These are phyloP conservation scores for Acanthosepion esculentum DNA, from an alignment of 2,888 invertebrate genomes.

Conservation along the genomic window DNA sequence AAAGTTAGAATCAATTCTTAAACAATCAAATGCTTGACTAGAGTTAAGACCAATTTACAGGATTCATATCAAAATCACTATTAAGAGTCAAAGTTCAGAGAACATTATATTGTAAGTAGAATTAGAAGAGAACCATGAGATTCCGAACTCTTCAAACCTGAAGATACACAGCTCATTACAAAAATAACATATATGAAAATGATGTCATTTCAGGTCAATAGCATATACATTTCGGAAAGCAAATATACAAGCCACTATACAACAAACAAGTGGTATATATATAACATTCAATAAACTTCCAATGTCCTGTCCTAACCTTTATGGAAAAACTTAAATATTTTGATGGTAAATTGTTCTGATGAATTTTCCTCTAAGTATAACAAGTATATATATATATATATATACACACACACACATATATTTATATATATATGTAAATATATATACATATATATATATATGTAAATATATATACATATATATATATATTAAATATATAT, in stretches of 20 bases:
- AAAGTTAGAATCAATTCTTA: neutral
- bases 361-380: too few relatives aligned
- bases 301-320: too few relatives aligned
- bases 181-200: too few relatives aligned
- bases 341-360: neutral
- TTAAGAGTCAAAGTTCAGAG: neutral
- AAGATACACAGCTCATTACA: too few relatives aligned
- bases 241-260: neutral
- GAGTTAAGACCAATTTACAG: neutral
- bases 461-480: too few relatives aligned
- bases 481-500: too few relatives aligned
- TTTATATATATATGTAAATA: too few relatives aligned
- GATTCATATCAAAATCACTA: neutral
- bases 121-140: neutral
- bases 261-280: neutral
- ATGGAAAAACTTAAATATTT: neutral
- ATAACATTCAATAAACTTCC: neutral
- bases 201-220: too few relatives aligned
- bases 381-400: too few relatives aligned
- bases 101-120: neutral
- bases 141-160: too few relatives aligned
- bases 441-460: too few relatives aligned
- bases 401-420: too few relatives aligned
- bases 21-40: conserved; percentile 33
- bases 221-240: neutral